Evolutionary conservation across 2,888 invertebrate species (phyloP).

Genomic region (Drosophila pseudotakahashii): DNA sequence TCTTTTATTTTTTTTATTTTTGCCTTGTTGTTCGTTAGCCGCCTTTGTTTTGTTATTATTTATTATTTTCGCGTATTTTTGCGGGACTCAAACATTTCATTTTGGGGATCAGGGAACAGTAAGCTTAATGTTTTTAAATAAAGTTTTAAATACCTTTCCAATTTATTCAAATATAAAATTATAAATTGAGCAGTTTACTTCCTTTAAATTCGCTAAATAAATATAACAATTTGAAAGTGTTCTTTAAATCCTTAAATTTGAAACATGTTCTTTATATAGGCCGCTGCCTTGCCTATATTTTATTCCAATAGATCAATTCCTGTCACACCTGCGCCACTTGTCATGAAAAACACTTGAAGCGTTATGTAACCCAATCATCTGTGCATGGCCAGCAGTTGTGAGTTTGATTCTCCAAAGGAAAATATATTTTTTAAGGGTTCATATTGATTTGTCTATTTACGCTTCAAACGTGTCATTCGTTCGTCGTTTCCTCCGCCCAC

Average conservation of each 20-base stretch:
- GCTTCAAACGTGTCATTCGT: conserved; percentile 16
- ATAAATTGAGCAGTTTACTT: too few relatives aligned
- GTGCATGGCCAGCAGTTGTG: conserved; percentile 23
- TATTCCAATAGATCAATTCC: not conserved
- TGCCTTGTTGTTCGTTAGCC: conserved; percentile 17
- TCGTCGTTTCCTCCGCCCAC: not conserved
- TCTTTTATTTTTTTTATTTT: conserved; percentile 12
- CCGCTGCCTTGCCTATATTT: not conserved
- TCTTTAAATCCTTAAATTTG: not conserved
- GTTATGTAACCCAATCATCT: conserved; percentile 27
- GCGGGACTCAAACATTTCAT: not conserved
- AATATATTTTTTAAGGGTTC: conserved; percentile 12
- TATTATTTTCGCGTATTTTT: conserved; percentile 12
- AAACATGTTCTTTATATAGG: not conserved
- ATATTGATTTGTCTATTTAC: conserved; percentile 27
- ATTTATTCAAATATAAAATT: too few relatives aligned
- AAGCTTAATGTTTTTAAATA: not conserved
- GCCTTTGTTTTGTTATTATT: conserved; percentile 10
- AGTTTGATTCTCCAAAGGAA: conserved; percentile 1
- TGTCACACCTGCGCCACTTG: conserved; percentile 8
- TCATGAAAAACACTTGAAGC: conserved; percentile 8
- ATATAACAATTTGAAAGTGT: too few relatives aligned
- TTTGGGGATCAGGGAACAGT: not conserved
- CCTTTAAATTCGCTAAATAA: too few relatives aligned
- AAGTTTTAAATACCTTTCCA: too few relatives aligned